A percentile compares a stretch with the other conserved stretches of the same genome.
Conservation (phyloP, 2,888 invertebrate genomes). For the Pycnomerus fuliginosus region DNA sequence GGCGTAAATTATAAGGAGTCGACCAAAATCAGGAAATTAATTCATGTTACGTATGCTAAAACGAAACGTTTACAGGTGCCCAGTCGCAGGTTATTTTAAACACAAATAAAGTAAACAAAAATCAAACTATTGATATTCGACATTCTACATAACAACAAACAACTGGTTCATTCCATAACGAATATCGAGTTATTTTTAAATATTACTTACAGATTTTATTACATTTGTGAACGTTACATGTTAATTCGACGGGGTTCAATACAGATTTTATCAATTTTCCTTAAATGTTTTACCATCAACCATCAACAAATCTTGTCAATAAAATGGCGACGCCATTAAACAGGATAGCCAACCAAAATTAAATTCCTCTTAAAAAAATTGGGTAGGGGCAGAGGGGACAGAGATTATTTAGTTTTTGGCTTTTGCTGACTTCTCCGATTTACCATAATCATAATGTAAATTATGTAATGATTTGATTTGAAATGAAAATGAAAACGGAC, state of each 20-base stretch:
- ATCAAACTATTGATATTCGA: conserved; percentile 4
- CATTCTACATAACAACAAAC: background rate
- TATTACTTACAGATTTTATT: background rate
- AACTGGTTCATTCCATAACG: background rate
- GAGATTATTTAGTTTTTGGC: too few species aligned
- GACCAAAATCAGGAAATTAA: conserved; percentile 10
- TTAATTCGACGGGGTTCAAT: background rate
- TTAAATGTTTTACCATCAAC: background rate
- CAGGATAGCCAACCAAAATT: too few species aligned
- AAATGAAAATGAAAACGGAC: too few species aligned
- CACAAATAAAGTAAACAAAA: conserved; percentile 17
- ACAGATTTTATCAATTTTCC: conserved; percentile 3
- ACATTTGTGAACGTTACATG: background rate
- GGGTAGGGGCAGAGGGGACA: too few species aligned
- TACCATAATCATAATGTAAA: too few species aligned
- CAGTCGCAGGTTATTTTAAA: conserved; percentile 3
- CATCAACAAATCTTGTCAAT: conserved; percentile 7
- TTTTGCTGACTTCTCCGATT: too few species aligned
- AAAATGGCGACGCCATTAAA: conserved; percentile 15
- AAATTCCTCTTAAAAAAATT: too few species aligned
- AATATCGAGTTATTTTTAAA: too few species aligned
- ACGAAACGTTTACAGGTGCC: background rate
- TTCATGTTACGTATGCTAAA: background rate
- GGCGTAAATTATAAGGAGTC: conserved; percentile 27
- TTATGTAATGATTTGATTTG: too few species aligned